phyloP scores from a whole-genome alignment of 92 coral and sea anemone species.

The Hydrozoanthus gracilis region DNA sequence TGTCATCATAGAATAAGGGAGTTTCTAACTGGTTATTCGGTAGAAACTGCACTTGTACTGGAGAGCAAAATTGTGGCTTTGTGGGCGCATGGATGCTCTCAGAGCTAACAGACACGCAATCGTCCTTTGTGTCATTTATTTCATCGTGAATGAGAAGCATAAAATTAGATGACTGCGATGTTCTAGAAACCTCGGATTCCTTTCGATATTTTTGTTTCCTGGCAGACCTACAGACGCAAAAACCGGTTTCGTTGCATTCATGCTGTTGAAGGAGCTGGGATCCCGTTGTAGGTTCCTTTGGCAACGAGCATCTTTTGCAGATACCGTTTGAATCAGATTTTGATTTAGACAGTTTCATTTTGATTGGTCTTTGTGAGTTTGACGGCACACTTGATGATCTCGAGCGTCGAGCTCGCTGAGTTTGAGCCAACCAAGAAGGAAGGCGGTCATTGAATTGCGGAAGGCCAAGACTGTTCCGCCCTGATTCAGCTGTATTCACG shows the following conservation, averaged over 20 bases:
- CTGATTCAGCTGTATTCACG: background rate
- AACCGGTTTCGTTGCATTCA: background rate
- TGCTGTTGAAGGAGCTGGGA: background rate
- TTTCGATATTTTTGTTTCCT: background rate
- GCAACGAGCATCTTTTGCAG: conserved; percentile 70
- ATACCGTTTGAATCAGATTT: conserved; percentile 56
- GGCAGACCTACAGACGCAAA: background rate
- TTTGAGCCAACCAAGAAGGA: conserved; percentile 60
- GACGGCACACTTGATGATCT: conserved; percentile 74
- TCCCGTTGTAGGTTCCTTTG: conserved; percentile 37
- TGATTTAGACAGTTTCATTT: conserved; percentile 45
- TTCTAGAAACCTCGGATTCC: conserved; percentile 3
- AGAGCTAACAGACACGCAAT: conserved; percentile 64
- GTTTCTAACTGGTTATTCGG: background rate
- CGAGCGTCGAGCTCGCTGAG: conserved; percentile 35
- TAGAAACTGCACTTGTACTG: conserved; percentile 46
- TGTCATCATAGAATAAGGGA: background rate
- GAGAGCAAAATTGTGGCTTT: conserved; percentile 39
- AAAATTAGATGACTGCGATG: conserved; percentile 25
- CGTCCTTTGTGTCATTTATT: conserved; percentile 47
- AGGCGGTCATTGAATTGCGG: background rate
- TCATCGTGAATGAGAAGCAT: conserved; percentile 69
- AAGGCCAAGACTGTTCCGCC: conserved; percentile 31
- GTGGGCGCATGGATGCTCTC: conserved; percentile 64
- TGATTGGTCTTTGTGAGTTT: conserved; percentile 43